Conservation (phyloP, 2,888 invertebrate genomes). For the Esperia sulphurella region DNA sequence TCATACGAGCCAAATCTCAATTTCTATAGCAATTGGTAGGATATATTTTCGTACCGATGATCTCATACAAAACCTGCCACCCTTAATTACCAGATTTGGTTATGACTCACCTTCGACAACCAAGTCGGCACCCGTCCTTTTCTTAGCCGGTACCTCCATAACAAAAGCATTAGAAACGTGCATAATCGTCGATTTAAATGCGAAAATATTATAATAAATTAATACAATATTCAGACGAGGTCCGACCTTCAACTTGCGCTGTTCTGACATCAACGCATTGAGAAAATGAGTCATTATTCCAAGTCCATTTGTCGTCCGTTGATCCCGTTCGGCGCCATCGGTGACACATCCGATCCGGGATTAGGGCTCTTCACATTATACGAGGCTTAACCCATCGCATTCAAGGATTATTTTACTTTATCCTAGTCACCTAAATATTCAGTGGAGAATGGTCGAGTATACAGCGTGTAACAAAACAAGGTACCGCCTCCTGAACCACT, state of each 20-base stretch:
- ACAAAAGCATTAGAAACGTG: not conserved
- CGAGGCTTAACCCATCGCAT: not conserved
- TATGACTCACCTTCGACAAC: not conserved
- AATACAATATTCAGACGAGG: constrained; percentile 7
- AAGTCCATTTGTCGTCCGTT: constrained; percentile 29
- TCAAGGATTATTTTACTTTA: too few relatives aligned
- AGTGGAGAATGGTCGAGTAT: too few relatives aligned
- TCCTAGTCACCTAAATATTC: too few relatives aligned
- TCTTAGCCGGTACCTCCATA: not conserved
- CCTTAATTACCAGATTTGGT: constrained; percentile 1
- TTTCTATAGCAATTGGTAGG: not conserved
- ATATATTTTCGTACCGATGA: not conserved
- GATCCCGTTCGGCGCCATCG: constrained; percentile 25
- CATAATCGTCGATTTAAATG: constrained; percentile 12
- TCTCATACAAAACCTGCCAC: not conserved
- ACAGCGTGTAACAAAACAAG: too few relatives aligned
- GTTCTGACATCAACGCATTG: constrained; percentile 8
- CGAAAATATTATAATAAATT: constrained; percentile 11
- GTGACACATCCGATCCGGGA: constrained; percentile 5
- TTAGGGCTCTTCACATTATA: not conserved
- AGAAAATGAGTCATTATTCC: constrained; percentile 19
- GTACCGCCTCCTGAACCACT: too few relatives aligned
- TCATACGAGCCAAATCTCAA: too few relatives aligned
- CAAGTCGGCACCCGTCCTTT: not conserved
- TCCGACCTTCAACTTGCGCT: constrained; percentile 5